phyloP scores from a whole-genome alignment of 2,797 vertebrate genomes.

The Heterohyrax brucei region DNA sequence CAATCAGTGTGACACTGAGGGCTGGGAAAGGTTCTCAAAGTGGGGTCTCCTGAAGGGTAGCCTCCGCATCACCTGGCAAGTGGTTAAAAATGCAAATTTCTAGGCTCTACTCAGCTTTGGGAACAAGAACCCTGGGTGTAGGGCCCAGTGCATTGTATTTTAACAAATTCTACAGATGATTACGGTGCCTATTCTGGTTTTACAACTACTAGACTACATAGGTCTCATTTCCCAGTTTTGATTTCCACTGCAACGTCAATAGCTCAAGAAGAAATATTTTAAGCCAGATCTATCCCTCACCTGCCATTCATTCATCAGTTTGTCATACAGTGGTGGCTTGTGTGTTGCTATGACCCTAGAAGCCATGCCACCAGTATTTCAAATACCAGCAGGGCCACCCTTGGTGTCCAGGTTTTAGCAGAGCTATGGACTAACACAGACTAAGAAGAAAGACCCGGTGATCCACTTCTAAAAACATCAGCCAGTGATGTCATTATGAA shows the following conservation, averaged over 20 bases:
- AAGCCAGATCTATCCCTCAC: neutral
- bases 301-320: too few relatives aligned
- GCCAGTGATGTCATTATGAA: too few relatives aligned
- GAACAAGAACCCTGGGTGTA: neutral
- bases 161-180: neutral
- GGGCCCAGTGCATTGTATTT: neutral
- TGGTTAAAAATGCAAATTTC: too few relatives aligned
- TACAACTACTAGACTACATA: neutral
- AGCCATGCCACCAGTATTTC: too few relatives aligned
- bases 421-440: too few relatives aligned
- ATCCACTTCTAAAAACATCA: too few relatives aligned
- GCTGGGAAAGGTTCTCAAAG: neutral
- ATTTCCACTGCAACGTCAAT: neutral
- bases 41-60: too few relatives aligned
- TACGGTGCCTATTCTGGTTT: fast-evolving
- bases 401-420: too few relatives aligned
- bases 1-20: fast-evolving
- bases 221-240: neutral
- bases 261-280: neutral
- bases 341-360: too few relatives aligned
- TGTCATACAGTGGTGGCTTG: too few relatives aligned
- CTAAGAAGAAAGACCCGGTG: too few relatives aligned
- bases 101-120: neutral
- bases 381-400: too few relatives aligned
- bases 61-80: neutral